A percentile compares a stretch with the other conserved stretches of the same genome.
Evolutionary conservation across 2,113 vertebrate species (phyloP).

Genomic region (Suncus etruscus): DNA sequence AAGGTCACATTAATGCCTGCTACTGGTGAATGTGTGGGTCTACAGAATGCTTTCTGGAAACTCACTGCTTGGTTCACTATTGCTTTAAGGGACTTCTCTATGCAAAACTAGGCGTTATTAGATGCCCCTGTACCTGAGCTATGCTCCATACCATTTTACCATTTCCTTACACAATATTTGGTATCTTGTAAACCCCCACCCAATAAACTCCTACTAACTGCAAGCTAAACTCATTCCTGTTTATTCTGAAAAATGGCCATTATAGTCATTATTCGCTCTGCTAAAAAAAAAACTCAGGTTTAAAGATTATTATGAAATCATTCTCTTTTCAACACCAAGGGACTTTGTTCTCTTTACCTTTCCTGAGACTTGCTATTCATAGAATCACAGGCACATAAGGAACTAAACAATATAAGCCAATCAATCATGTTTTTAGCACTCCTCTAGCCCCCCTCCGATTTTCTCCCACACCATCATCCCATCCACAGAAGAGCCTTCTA

Average conservation of each 20-base stretch:
- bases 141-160: background rate
- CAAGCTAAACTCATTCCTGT: constrained; percentile 3
- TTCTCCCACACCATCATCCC: background rate
- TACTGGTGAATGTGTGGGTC: background rate
- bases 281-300: constrained; percentile 47
- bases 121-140: background rate
- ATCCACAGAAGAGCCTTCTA: constrained; percentile 10
- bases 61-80: background rate
- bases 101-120: background rate
- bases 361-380: constrained; percentile 45
- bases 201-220: background rate
- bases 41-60: constrained; percentile 27
- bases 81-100: background rate
- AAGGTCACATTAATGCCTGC: background rate
- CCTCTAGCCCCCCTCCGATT: background rate
- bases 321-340: constrained; percentile 33
- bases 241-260: constrained; percentile 4
- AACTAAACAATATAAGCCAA: constrained; percentile 32
- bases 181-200: background rate
- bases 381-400: constrained; percentile 22
- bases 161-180: background rate
- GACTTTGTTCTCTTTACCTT: constrained; percentile 34
- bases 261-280: constrained; percentile 33
- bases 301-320: constrained; percentile 50
- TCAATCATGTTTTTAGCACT: constrained; percentile 42